These are phyloP conservation scores for Enteromius thamalakanensis DNA, from an alignment of 2,797 vertebrate species.

Conservation along the genomic window DNA sequence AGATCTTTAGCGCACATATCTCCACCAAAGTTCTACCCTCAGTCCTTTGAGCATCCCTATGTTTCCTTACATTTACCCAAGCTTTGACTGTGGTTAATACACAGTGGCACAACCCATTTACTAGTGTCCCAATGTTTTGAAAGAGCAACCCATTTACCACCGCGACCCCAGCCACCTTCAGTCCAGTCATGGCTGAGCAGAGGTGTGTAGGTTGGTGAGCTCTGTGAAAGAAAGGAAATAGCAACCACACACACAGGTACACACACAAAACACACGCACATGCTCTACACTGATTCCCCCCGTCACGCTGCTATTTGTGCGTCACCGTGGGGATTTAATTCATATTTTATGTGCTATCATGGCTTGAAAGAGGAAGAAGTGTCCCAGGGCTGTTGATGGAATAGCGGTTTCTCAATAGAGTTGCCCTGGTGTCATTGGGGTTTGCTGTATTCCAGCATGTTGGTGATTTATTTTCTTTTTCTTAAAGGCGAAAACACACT, in stretches of 20 bases:
- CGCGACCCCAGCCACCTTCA: slow-evolving; percentile 61
- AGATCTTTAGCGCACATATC: slow-evolving; percentile 28
- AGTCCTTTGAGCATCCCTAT: slow-evolving; percentile 67
- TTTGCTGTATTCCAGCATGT: slow-evolving; percentile 44
- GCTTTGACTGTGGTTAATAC: slow-evolving; percentile 74
- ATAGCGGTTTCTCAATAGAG: slow-evolving; percentile 65
- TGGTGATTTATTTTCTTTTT: slow-evolving; percentile 46
- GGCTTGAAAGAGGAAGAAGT: slow-evolving; percentile 65
- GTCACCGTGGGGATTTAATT: slow-evolving; percentile 66
- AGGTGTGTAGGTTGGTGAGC: slow-evolving; percentile 63
- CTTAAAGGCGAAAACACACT: slow-evolving; percentile 71
- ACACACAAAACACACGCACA: slow-evolving; percentile 35
- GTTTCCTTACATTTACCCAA: slow-evolving; percentile 68
- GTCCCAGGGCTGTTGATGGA: slow-evolving; percentile 54
- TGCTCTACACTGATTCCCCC: slow-evolving; percentile 40
- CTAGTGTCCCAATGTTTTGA: slow-evolving; percentile 73
- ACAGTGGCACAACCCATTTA: slow-evolving; percentile 68
- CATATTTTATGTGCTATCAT: slow-evolving; percentile 73
- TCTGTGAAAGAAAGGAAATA: slow-evolving; percentile 70
- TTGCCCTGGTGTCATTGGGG: slow-evolving; percentile 38
- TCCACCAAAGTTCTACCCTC: slow-evolving; percentile 45
- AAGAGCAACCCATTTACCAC: slow-evolving; percentile 75
- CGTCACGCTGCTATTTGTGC: slow-evolving; percentile 59
- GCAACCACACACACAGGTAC: slow-evolving; percentile 11
- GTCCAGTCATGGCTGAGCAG: slow-evolving; percentile 65